Evolutionary conservation across 2,888 invertebrate species (phyloP), one percentile per base, ranked within the genome.

Genomic region (Drosophila borborema): DNA sequence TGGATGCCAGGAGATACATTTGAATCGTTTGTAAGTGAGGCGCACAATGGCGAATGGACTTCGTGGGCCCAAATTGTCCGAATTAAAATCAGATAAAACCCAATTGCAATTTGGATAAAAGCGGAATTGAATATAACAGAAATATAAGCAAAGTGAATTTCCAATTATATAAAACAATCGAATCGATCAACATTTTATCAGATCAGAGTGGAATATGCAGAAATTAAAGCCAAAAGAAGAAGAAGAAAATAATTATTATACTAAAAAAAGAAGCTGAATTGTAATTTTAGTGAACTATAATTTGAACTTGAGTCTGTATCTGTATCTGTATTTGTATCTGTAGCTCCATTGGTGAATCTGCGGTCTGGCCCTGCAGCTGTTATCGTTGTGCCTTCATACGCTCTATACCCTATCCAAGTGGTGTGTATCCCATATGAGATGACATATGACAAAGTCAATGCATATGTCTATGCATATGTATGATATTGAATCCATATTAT

Each of bases 1-100:
- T 89, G 91, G 76, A 66, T 70, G 80, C 74, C 66, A 88, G 83
- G 73, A 88, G 90, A 83, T 83, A 89, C 90, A 68, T 82, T 74
- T 73, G 80, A 76, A 77, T 80, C 66, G 65, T 74, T 84, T 74
- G 74, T 76, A 74, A 75, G 80, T 73, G 58, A 43, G 16, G 31
- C 51, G 36, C 65, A 65, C 79, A 74, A 74, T 69, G 49, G 34
- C 31, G 49, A 18, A 3, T 18, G 63, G 64, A 64, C 18, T 20
- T 41, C 59, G 43, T 51, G 49, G 18, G 48, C 43, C 45, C 45
- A 60, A 75, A 70, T 74, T 75, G 51, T 14, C 51, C 63, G 70
- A 74, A 77, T 80, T 66, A 82, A 80, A 77, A 69, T 67, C 70
- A 77, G 74, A 82, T 81, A 77, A 79, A 81, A 70, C 40, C 64